A percentile compares a stretch with the other conserved stretches of the same genome.
Evolutionary conservation across 2,113 vertebrate species (phyloP).

Genomic region (Actinemys pallida): DNA sequence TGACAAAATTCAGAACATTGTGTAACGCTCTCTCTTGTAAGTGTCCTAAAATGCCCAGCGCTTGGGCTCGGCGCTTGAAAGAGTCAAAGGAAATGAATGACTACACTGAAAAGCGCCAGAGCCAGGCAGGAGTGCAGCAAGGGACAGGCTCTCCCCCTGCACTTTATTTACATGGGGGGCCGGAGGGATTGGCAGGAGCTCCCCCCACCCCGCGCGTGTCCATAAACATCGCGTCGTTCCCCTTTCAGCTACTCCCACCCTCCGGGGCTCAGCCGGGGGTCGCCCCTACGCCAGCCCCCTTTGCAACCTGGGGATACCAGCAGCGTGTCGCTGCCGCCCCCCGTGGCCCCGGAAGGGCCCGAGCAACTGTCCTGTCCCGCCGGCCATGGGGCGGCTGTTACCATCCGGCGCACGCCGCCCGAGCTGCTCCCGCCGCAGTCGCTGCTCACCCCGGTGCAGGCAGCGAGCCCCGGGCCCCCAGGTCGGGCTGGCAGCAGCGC

Average conservation of each 20-base stretch:
- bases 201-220: too few species aligned
- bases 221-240: neutral
- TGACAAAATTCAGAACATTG: too few species aligned
- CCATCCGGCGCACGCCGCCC: too few species aligned
- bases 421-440: accelerated
- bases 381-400: neutral
- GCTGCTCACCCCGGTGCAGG: accelerated
- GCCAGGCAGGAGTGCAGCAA: neutral
- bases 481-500: neutral
- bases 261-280: too few species aligned
- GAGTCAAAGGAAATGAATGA: neutral
- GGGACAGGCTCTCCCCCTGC: neutral
- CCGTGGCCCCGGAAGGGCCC: too few species aligned
- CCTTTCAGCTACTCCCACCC: too few species aligned
- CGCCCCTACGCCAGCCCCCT: neutral
- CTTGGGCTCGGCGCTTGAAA: neutral
- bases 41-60: neutral
- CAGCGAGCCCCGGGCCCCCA: accelerated
- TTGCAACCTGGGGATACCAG: neutral
- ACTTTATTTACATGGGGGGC: neutral
- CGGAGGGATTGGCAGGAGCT: too few species aligned
- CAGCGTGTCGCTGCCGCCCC: neutral
- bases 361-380: neutral
- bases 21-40: too few species aligned
- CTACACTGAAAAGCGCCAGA: too few species aligned